phyloP scores from a whole-genome alignment of 2,888 invertebrate species.

The Gisinianus flammeolus region DNA sequence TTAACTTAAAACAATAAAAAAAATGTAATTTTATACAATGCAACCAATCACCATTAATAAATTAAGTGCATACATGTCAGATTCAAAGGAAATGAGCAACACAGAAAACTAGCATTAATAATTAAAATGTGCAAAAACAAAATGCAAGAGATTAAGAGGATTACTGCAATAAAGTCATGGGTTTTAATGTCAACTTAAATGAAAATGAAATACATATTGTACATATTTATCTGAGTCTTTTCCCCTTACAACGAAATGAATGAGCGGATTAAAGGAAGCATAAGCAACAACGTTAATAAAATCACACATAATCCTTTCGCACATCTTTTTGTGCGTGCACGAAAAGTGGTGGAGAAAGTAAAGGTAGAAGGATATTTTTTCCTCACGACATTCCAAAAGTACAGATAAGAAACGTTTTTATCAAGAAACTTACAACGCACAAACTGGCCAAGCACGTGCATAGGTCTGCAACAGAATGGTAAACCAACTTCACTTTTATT shows the following conservation, averaged over 20 bases:
- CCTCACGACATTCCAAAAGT: conserved; percentile 8
- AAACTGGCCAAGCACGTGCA: conserved; percentile 88
- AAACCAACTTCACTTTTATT: conserved; percentile 30
- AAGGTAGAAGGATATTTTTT: not conserved
- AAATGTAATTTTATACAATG: no score
- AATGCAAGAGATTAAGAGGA: no score
- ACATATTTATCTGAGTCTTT: no score
- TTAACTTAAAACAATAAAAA: no score
- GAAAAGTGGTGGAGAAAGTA: not conserved
- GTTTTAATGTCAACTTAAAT: no score
- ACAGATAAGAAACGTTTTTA: conserved; percentile 8
- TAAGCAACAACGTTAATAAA: not conserved
- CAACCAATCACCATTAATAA: no score
- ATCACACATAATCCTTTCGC: not conserved
- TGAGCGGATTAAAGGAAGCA: not conserved
- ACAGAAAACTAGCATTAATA: not conserved
- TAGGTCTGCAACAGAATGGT: conserved; percentile 68
- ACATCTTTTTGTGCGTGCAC: not conserved
- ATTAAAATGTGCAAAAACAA: no score
- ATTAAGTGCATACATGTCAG: no score
- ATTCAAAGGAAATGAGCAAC: not conserved
- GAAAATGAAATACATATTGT: no score
- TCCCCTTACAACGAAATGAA: not conserved
- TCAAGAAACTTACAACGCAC: conserved; percentile 85
- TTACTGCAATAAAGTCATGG: no score